A percentile compares a stretch with the other conserved stretches of the same genome.
phyloP scores from a whole-genome alignment of 2,888 invertebrate genomes.

The Oscheius sp. region DNA sequence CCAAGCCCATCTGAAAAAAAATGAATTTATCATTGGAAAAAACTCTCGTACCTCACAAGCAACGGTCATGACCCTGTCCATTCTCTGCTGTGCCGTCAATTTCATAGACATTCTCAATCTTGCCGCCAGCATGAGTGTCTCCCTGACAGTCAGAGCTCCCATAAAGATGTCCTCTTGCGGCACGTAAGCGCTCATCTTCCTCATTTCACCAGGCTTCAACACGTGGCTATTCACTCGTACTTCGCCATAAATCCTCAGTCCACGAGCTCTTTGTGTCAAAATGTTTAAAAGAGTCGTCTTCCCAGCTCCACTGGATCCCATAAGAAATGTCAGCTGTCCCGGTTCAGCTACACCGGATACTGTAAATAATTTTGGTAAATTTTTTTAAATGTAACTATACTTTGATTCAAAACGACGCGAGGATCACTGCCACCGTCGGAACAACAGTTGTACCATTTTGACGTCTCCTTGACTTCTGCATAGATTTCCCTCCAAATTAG shows the following conservation, averaged over 20 bases:
- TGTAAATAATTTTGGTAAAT: neutral
- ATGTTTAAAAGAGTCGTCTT: constrained; percentile 89
- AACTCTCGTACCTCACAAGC: constrained; percentile 3
- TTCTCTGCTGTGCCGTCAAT: constrained; percentile 55
- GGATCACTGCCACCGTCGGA: neutral
- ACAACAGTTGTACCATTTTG: constrained; percentile 14
- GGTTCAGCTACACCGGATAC: constrained; percentile 47
- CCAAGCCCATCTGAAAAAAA: constrained; percentile 45
- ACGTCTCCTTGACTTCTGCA: constrained; percentile 15
- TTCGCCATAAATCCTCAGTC: constrained; percentile 46
- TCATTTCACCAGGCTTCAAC: constrained; percentile 74
- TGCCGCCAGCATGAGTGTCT: constrained; percentile 86
- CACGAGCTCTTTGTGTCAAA: constrained; percentile 80
- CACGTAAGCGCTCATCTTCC: constrained; percentile 84
- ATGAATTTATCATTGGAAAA: too few relatives aligned
- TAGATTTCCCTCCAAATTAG: constrained; percentile 35
- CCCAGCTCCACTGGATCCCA: constrained; percentile 82
- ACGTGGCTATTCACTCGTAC: constrained; percentile 52
- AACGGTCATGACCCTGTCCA: constrained; percentile 41
- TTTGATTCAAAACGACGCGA: constrained; percentile 20
- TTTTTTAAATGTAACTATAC: neutral
- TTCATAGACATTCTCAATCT: constrained; percentile 38
- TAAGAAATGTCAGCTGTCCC: constrained; percentile 54
- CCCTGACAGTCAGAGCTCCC: constrained; percentile 84
- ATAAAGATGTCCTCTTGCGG: constrained; percentile 90